These are phyloP conservation scores for Cariama cristata DNA, from an alignment of 2,113 vertebrate species.

Conservation along the genomic window DNA sequence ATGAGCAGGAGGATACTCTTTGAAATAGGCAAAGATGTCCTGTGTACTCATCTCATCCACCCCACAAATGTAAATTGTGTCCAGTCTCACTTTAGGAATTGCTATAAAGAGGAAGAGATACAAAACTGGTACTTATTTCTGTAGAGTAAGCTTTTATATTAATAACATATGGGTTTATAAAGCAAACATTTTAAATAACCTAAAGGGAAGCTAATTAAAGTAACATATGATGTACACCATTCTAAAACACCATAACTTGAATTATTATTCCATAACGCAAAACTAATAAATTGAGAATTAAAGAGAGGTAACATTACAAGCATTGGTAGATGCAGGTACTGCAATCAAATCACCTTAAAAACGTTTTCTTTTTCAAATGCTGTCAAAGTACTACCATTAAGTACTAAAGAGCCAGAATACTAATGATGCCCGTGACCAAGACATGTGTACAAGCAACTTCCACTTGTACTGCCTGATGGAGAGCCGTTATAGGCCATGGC, in stretches of 20 bases:
- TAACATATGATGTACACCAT: background rate
- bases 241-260: background rate
- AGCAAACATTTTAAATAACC: background rate
- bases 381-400: background rate
- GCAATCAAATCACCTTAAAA: background rate
- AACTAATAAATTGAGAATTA: background rate
- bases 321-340: background rate
- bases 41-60: slow-evolving; percentile 98
- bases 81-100: slow-evolving; percentile 89
- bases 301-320: background rate
- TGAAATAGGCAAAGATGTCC: slow-evolving; percentile 93
- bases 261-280: background rate
- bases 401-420: background rate
- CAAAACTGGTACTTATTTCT: background rate
- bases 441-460: background rate
- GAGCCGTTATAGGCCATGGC: background rate
- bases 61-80: slow-evolving; percentile 90
- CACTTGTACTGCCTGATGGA: background rate
- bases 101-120: slow-evolving; percentile 74
- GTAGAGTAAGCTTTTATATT: background rate
- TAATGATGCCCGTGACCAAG: background rate
- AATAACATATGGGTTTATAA: background rate
- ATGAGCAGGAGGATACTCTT: slow-evolving; percentile 96
- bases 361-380: background rate
- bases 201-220: background rate